Conservation (phyloP, 2,113 vertebrate species). For the Centrocercus urophasianus region DNA sequence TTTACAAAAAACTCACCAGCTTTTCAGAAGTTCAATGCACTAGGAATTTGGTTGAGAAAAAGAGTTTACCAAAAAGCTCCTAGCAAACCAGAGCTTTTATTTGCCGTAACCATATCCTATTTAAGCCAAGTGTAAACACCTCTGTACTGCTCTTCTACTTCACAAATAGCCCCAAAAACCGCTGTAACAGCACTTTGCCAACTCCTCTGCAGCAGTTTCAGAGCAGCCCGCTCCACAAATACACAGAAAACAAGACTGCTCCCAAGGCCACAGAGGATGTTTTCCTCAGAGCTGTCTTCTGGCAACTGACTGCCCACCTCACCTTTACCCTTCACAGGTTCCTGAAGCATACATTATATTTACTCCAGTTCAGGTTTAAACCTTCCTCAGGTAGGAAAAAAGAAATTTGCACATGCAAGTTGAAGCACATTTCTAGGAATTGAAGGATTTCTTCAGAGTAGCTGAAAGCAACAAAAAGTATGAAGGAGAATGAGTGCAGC, state of each 20-base stretch:
- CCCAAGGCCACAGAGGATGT: neutral
- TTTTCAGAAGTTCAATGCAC: neutral
- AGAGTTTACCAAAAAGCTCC: neutral
- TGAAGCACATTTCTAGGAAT: fast-evolving
- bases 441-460: neutral
- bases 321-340: neutral
- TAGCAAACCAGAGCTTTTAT: neutral
- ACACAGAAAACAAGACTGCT: neutral
- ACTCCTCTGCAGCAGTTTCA: neutral
- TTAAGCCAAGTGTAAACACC: neutral
- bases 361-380: neutral
- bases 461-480: neutral
- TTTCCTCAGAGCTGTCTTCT: neutral
- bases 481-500: neutral
- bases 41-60: neutral
- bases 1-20: neutral
- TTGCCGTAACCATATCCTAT: neutral
- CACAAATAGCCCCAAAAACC: neutral
- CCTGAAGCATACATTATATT: neutral
- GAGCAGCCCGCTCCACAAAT: neutral
- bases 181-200: neutral
- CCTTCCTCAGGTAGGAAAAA: neutral
- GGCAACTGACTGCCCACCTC: neutral
- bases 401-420: fast-evolving
- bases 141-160: neutral